phyloP scores from a whole-genome alignment of 2,113 vertebrate species.

The Limnothrissa miodon region DNA sequence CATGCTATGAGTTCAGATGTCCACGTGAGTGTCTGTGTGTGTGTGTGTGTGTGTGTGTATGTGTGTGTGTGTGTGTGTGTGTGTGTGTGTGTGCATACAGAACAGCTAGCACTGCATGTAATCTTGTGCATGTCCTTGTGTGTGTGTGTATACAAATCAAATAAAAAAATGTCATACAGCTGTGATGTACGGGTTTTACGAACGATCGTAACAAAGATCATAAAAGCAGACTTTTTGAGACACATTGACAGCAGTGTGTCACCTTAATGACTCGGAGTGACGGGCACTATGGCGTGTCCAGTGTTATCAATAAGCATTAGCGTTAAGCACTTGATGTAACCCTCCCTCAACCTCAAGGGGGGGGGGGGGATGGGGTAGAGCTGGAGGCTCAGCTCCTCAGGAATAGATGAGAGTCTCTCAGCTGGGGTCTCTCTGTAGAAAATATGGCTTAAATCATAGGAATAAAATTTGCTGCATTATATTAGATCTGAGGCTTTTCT shows the following conservation, averaged over 20 bases:
- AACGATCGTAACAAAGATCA: conserved; percentile 22
- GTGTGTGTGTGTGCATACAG: background rate
- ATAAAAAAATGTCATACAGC: background rate
- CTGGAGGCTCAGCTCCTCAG: conserved; percentile 16
- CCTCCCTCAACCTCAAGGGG: background rate
- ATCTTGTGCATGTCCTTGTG: background rate
- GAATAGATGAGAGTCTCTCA: conserved; percentile 37
- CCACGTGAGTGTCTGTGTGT: background rate
- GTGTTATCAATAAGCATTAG: conserved; percentile 26
- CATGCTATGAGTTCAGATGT: background rate
- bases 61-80: background rate
- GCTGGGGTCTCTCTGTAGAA: conserved; percentile 28
- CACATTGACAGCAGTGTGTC: background rate
- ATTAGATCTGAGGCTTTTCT: conserved; percentile 37
- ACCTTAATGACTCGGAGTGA: conserved; percentile 37
- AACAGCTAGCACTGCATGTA: background rate
- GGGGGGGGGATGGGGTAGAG: background rate
- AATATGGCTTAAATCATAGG: conserved; percentile 34
- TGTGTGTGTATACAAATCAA: background rate
- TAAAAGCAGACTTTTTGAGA: conserved; percentile 21
- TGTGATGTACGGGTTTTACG: background rate
- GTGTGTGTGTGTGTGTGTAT: background rate
- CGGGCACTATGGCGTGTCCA: conserved; percentile 33
- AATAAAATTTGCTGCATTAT: conserved; percentile 37
- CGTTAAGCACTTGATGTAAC: conserved; percentile 28